Conservation (phyloP, 2,113 vertebrate genomes). For the Tragelaphus scriptus region DNA sequence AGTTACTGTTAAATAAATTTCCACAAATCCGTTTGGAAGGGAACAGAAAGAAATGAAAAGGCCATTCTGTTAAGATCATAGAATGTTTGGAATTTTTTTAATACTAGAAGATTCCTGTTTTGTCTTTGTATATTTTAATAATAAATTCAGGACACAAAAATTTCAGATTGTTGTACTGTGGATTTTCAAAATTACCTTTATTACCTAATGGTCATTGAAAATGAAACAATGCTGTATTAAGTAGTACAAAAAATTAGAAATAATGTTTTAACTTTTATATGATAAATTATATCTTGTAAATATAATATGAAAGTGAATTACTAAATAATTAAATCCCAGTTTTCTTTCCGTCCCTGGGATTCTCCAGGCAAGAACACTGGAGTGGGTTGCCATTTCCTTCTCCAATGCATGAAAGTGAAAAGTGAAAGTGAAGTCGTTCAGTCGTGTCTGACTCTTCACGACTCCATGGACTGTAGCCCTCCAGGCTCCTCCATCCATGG, state of each 20-base stretch:
- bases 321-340: background rate
- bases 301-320: slow-evolving; percentile 3
- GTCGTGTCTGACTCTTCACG: too few species aligned
- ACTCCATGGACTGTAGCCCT: too few species aligned
- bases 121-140: background rate
- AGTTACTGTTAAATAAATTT: background rate
- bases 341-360: background rate
- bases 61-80: background rate
- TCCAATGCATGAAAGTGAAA: too few species aligned
- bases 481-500: too few species aligned
- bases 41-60: background rate
- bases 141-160: background rate
- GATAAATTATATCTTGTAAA: background rate
- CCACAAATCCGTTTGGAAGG: background rate
- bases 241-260: background rate
- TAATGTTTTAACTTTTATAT: background rate
- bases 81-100: background rate
- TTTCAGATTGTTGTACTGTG: background rate
- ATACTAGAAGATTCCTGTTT: background rate
- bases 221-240: background rate
- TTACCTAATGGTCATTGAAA: background rate
- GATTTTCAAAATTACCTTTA: background rate
- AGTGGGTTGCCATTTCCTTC: too few species aligned
- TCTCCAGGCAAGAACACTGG: too few species aligned
- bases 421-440: too few species aligned